A percentile compares a stretch with the other conserved stretches of the same genome.
Conservation (phyloP, 2,888 invertebrate species). For the Rutpela maculata region DNA sequence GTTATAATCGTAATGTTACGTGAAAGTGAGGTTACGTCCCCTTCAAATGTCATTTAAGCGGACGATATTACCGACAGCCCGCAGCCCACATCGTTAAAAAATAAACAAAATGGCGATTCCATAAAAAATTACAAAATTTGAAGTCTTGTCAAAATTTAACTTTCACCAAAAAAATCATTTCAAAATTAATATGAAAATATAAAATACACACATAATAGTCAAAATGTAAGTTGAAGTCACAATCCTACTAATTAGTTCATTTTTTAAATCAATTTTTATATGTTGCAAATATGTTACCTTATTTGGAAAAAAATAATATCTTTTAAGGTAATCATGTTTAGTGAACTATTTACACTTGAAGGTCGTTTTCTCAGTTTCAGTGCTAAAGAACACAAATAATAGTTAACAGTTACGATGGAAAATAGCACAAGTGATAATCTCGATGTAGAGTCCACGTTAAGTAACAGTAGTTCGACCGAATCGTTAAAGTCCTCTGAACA, state of each 20-base stretch:
- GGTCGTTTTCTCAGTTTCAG: slow-evolving; percentile 53
- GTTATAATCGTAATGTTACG: slow-evolving; percentile 10
- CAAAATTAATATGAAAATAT: slow-evolving; percentile 50
- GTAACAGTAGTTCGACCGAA: slow-evolving; percentile 52
- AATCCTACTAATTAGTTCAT: slow-evolving; percentile 28
- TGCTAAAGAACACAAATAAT: slow-evolving; percentile 44
- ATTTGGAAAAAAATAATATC: slow-evolving; percentile 43
- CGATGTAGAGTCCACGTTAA: slow-evolving; percentile 25
- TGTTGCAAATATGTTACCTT: slow-evolving; percentile 41
- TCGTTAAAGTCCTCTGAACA: slow-evolving; percentile 49
- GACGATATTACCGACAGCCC: slow-evolving; percentile 25
- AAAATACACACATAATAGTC: slow-evolving; percentile 49
- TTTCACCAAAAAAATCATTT: slow-evolving; percentile 45
- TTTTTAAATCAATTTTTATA: background rate
- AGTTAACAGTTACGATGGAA: slow-evolving; percentile 37
- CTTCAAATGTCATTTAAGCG: background rate
- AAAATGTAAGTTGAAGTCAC: slow-evolving; percentile 55
- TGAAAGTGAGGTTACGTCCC: slow-evolving; percentile 31
- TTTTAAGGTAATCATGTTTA: slow-evolving; percentile 29
- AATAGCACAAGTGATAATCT: slow-evolving; percentile 4
- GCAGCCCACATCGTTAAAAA: slow-evolving; percentile 38
- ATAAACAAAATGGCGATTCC: slow-evolving; percentile 52
- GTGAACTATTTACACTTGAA: slow-evolving; percentile 13
- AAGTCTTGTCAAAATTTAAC: slow-evolving; percentile 55
- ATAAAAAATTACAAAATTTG: slow-evolving; percentile 53